These are phyloP conservation scores for Drosophila pruinosa DNA, from an alignment of 1,140 invertebrate genomes.

Conservation along the genomic window DNA sequence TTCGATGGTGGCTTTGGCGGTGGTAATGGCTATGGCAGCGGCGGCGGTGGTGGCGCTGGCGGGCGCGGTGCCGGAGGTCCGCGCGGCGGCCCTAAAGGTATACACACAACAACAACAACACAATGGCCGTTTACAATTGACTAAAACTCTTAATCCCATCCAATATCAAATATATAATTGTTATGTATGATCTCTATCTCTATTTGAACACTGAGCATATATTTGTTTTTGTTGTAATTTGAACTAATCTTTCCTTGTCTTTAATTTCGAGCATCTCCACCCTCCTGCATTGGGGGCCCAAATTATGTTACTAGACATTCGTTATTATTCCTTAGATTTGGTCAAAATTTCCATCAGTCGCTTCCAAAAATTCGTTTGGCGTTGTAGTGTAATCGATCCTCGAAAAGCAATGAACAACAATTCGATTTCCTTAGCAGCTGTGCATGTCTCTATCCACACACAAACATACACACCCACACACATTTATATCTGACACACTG, in stretches of 20 bases:
- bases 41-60: slow-evolving; percentile 70
- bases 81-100: slow-evolving; percentile 81
- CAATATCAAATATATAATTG: background rate
- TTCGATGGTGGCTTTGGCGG: slow-evolving; percentile 80
- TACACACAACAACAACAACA: slow-evolving; percentile 31
- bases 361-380: slow-evolving; percentile 52
- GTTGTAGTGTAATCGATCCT: slow-evolving; percentile 47
- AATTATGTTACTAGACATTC: slow-evolving; percentile 40
- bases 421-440: slow-evolving; percentile 23
- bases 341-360: slow-evolving; percentile 70
- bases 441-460: slow-evolving; percentile 27
- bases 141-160: background rate
- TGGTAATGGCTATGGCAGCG: slow-evolving; percentile 55
- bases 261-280: slow-evolving; percentile 34
- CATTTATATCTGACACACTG: too few relatives aligned
- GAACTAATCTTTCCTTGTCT: slow-evolving; percentile 40
- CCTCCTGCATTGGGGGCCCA: slow-evolving; percentile 43
- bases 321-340: slow-evolving; percentile 68
- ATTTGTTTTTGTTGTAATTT: slow-evolving; percentile 41
- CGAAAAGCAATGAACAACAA: background rate
- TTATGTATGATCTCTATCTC: slow-evolving; percentile 33
- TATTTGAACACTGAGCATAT: slow-evolving; percentile 31
- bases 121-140: slow-evolving; percentile 10
- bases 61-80: slow-evolving; percentile 69
- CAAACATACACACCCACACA: background rate